Base-by-base conservation (phyloP, 2,113 vertebrate species). In the Empidonax alnorum region DNA sequence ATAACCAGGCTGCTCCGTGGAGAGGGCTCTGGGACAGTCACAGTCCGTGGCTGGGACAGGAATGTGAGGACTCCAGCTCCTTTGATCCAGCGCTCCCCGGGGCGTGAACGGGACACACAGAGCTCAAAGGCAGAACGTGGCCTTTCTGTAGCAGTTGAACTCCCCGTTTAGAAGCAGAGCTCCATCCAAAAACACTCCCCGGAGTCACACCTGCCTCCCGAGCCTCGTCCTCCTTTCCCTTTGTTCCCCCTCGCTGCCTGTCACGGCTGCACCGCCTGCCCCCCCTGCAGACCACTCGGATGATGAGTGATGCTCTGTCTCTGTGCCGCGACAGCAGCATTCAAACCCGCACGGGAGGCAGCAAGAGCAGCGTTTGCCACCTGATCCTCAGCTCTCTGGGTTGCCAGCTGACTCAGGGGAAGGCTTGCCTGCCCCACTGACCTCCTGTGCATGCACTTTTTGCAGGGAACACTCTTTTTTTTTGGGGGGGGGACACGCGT, bases 401-500 rank as follows among this genome's bases (percentile, higher is more conserved):
- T 58, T 52, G 55, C 50, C 6, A 0, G 46, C 55, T 86, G 76
- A 5, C 56, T n/a, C 72, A 30, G 47, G n/a, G 22, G 21, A 27
- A 37, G 23, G 31, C 35, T 6, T 30, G 23, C n/a, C 52, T 59
- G 68, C 35, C n/a, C 18, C 33, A 46, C 41, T 39, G 77, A 61
- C 15, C 35, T 59, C 28, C 47, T 47, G 49, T 6, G 16, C 46
- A 9, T 1, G 2, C 35, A 56, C 13, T 69, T 78, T 55, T 39
- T 37, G 10, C 18, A 37, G 47, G 10, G 52, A 10, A 37, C 3
- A 4, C 14, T 86, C 31, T 16, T 37, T 44, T 25, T 44, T 69
- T 7, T 3, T 21, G n/a, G 33, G 17, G 20, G 21, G 19, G 18
- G 31, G 31, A 39, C 21, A 39, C 0, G 0, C 16, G 31, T 41